These are phyloP conservation scores for Apoda limacodes DNA, from an alignment of 2,888 invertebrate species.

Conservation along the genomic window DNA sequence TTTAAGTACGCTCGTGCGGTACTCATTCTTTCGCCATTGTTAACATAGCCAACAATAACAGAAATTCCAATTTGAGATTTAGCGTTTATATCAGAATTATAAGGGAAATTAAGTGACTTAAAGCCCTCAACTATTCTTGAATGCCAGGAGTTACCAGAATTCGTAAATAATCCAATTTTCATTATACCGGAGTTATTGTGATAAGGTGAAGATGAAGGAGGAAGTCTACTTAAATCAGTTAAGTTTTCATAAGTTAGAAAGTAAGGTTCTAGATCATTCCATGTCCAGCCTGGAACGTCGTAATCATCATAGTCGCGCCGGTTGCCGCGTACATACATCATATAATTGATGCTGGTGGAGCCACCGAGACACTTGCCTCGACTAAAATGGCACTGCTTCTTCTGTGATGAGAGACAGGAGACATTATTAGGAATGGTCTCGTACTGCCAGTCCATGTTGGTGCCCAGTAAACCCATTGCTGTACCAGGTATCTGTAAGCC, in stretches of 20 bases:
- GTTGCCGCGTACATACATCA: too few species aligned
- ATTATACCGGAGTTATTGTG: conserved; percentile 40
- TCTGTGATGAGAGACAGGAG: conserved; percentile 36
- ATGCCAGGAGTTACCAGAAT: conserved; percentile 38
- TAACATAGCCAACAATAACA: conserved; percentile 30
- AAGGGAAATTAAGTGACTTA: too few species aligned
- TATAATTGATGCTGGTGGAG: too few species aligned
- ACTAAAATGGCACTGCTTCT: conserved; percentile 29
- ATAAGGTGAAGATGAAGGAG: conserved; percentile 30
- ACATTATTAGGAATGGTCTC: conserved; percentile 33
- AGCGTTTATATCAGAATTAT: conserved; percentile 41
- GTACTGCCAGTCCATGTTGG: conserved; percentile 37
- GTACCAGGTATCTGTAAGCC: conserved; percentile 35
- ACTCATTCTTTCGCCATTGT: too few species aligned
- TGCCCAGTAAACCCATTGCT: conserved; percentile 26
- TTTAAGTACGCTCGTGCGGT: conserved; percentile 37
- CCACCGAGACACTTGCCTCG: conserved; percentile 44
- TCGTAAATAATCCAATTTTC: conserved; percentile 30
- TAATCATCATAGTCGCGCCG: too few species aligned
- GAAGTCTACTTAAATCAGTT: conserved; percentile 26
- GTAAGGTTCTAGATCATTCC: too few species aligned
- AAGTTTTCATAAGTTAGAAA: conserved; percentile 41
- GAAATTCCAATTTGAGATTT: conserved; percentile 39
- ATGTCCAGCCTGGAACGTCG: too few species aligned
- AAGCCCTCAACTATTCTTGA: too few species aligned